Evolutionary conservation across 2,113 vertebrate species (phyloP), one percentile per base, ranked within the genome.

Genomic region (Anas platyrhynchos): DNA sequence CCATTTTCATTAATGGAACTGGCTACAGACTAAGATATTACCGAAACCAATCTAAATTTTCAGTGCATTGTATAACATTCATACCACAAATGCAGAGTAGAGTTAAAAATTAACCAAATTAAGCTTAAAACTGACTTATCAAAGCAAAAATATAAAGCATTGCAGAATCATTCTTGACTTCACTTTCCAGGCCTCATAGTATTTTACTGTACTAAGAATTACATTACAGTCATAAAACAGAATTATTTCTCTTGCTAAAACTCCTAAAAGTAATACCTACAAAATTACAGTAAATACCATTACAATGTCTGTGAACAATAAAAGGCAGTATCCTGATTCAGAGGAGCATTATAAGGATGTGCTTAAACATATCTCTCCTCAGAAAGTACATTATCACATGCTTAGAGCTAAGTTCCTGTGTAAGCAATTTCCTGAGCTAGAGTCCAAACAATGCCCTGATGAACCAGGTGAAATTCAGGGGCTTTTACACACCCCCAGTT

Each of bases 181-280:
- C 20, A 38, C 75, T 63, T 75, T 75, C 59, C 69, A 91, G 61
- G 69, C 62, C 52, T 58, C 66, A 88, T 4, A 78, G 41, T 54
- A 77, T 80, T 94, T 91, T 26, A 72, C 87, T 41, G 83, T 50
- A 63, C 86, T 73, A 72, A 81, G 92, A 93, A 92, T 75, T 86
- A 95, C 59, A 63, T 69, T 83, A 83, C 38, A 6, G 65, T 91
- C 77, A 81, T 27, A 94, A 94, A 96, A 43, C 58, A 89, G 93
- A 91, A 91, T n/a, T 88, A 94, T 52, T 92, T 96, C 43, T 90
- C 56, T 85, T 85, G 44, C 80, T 96, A 94, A 92, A 88, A 86
- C 54, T 82, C 80, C 73, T 92, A 85, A 10, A 83, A 23, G 85
- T 94, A 91, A 93, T 71, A 73, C 54, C 66, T 54, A 59, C 27